Conservation (phyloP, 2,113 vertebrate genomes). For the Hiodon alosoides region DNA sequence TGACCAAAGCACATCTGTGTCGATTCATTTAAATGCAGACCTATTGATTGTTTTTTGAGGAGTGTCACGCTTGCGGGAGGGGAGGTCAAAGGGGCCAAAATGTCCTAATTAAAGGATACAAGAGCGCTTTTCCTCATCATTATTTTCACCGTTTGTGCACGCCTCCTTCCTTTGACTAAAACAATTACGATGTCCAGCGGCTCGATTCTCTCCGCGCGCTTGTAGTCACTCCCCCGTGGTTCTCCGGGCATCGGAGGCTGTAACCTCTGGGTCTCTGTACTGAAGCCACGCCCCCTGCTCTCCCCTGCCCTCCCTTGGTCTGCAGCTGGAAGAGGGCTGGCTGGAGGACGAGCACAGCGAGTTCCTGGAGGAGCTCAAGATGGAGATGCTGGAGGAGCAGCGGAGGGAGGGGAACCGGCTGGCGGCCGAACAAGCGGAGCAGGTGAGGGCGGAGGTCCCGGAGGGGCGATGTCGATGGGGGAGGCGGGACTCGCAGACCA, state of each 20-base stretch:
- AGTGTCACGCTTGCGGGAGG: constrained; percentile 45
- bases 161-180: no score
- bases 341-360: constrained; percentile 95
- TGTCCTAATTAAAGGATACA: neutral
- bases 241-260: neutral
- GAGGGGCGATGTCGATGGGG: neutral
- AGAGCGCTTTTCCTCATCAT: no score
- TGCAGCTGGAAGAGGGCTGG: constrained; percentile 92
- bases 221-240: no score
- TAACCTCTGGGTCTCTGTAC: neutral
- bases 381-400: constrained; percentile 90
- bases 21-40: constrained; percentile 47
- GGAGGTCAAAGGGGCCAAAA: constrained; percentile 42
- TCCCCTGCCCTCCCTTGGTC: neutral
- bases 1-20: constrained; percentile 56
- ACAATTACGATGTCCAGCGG: no score
- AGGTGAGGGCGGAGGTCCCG: constrained; percentile 58
- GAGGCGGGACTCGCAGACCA: no score
- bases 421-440: constrained; percentile 69
- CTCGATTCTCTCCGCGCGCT: no score
- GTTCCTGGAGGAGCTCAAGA: constrained; percentile 94
- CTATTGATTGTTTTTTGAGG: constrained; percentile 52
- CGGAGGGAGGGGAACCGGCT: constrained; percentile 76
- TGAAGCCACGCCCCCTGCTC: constrained; percentile 6
- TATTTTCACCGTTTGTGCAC: no score